Percentiles rank a stretch among this genome's conserved stretches.
Conservation (phyloP, 1,140 invertebrate species). For the Neodiprion lecontei region DNA sequence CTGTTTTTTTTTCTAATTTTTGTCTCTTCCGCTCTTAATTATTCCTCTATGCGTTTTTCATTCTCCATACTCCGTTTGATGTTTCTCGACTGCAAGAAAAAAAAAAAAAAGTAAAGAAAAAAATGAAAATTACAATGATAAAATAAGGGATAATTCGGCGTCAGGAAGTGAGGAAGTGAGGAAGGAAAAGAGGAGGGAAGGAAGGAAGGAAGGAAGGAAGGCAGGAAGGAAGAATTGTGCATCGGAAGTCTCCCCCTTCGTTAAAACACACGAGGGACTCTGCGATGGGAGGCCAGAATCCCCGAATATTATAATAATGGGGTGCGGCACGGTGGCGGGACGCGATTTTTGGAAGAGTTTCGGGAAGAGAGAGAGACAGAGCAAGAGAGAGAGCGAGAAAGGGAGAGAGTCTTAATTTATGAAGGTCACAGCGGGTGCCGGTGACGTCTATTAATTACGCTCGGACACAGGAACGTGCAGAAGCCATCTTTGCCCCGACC, state of each 20-base stretch:
- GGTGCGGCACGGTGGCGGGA: no score
- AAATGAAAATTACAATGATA: neutral
- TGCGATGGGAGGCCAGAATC: neutral
- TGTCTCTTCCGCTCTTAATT: no score
- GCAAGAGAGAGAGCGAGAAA: constrained; percentile 27
- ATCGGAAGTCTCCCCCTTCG: neutral
- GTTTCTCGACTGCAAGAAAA: neutral
- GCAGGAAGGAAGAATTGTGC: no score
- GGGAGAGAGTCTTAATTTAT: constrained; percentile 37
- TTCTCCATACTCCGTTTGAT: no score
- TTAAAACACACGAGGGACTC: neutral
- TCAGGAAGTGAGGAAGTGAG: no score
- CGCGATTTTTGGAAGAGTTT: neutral
- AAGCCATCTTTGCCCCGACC: neutral
- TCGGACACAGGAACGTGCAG: constrained; percentile 17
- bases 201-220: no score
- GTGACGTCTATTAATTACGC: constrained; percentile 45
- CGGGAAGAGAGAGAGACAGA: constrained; percentile 26
- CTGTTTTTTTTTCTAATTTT: no score
- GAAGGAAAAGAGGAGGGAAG: no score
- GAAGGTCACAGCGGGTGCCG: constrained; percentile 33
- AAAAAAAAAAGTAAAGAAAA: neutral
- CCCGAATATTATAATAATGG: neutral
- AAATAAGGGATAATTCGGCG: no score
- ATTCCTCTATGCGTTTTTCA: no score